A percentile compares a stretch with the other conserved stretches of the same genome.
phyloP scores from a whole-genome alignment of 2,888 invertebrate genomes.

The Eumerus sabulonum region DNA sequence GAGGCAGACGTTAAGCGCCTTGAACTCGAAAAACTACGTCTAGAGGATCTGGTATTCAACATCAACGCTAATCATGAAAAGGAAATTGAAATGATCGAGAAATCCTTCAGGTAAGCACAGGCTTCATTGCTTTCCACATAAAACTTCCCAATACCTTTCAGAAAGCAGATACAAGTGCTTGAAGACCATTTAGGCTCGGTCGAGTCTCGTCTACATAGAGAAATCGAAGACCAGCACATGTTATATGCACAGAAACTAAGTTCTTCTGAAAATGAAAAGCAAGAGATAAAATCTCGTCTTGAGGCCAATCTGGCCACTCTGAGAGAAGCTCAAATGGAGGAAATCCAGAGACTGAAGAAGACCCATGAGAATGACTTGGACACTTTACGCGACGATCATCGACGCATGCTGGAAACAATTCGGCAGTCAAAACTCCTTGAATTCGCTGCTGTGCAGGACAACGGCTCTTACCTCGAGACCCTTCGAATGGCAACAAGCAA shows the following conservation, averaged over 20 bases:
- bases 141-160: constrained; percentile 40
- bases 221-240: constrained; percentile 72
- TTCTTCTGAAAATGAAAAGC: constrained; percentile 71
- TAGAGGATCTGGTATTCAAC: constrained; percentile 77
- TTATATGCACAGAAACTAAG: constrained; percentile 74
- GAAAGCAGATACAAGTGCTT: constrained; percentile 76
- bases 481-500: constrained; percentile 76
- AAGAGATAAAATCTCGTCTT: constrained; percentile 71
- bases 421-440: constrained; percentile 77
- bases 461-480: constrained; percentile 76
- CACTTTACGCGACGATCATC: constrained; percentile 72
- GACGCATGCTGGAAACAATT: constrained; percentile 75
- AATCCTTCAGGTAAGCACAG: constrained; percentile 75
- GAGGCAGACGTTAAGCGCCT: constrained; percentile 76
- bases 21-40: constrained; percentile 76
- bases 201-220: constrained; percentile 75
- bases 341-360: constrained; percentile 73
- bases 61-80: constrained; percentile 77
- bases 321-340: constrained; percentile 74
- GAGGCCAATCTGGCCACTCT: constrained; percentile 72
- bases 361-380: constrained; percentile 75
- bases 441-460: constrained; percentile 76
- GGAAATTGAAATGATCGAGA: constrained; percentile 78
- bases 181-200: constrained; percentile 75
- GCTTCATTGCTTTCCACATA: background rate